Evolutionary conservation across 2,113 vertebrate species (phyloP).

Genomic region (Elgaria multicarinata): DNA sequence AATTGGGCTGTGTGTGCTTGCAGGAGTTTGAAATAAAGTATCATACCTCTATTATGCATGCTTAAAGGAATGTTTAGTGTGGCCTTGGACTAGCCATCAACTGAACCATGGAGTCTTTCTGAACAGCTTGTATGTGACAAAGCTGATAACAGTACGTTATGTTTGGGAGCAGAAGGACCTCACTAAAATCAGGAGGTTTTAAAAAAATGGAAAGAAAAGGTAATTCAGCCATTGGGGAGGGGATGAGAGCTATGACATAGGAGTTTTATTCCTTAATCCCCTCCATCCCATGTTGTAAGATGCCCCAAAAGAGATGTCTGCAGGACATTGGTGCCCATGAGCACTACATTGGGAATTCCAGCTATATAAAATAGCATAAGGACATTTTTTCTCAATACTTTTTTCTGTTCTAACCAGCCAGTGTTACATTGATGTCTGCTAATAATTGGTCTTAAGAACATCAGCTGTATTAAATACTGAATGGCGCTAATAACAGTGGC

Average conservation of each 20-base stretch:
- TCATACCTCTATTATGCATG: too few relatives aligned
- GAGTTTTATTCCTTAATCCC: background rate
- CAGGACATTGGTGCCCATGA: too few relatives aligned
- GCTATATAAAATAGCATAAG: background rate
- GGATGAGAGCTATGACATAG: background rate
- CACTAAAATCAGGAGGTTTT: background rate
- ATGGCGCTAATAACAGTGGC: slow-evolving; percentile 60
- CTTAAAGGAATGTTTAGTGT: too few relatives aligned
- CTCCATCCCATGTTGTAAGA: background rate
- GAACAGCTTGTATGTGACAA: background rate
- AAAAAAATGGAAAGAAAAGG: background rate
- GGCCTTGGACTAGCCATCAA: background rate
- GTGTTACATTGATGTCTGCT: slow-evolving; percentile 48
- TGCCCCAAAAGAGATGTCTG: too few relatives aligned
- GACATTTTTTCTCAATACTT: background rate
- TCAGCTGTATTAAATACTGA: slow-evolving; percentile 62
- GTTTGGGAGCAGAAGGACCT: background rate
- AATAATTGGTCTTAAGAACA: slow-evolving; percentile 60
- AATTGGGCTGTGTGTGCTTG: too few relatives aligned
- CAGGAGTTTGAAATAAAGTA: too few relatives aligned
- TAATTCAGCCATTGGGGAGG: background rate
- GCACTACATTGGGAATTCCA: too few relatives aligned
- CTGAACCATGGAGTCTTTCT: background rate
- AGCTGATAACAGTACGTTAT: background rate
- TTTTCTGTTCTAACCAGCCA: slow-evolving; percentile 1